Evolutionary conservation across 2,113 vertebrate species (phyloP).

Genomic region (Cercopithecus mona): DNA sequence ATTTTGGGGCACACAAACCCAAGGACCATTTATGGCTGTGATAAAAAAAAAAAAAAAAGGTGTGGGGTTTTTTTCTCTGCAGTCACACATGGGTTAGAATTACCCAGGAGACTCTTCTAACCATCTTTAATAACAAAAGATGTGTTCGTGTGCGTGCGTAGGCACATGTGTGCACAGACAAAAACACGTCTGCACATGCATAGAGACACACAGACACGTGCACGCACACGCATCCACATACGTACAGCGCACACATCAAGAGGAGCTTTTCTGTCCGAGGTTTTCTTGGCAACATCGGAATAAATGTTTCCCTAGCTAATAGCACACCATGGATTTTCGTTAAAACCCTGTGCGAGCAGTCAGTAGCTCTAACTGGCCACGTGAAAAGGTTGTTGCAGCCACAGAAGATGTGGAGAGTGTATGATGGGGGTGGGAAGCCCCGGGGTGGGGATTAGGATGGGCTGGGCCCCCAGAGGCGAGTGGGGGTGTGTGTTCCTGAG

Average conservation of each 20-base stretch:
- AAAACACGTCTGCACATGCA: not conserved
- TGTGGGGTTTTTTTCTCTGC: not conserved
- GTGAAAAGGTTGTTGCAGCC: not conserved
- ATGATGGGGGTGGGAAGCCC: not conserved
- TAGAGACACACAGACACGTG: not conserved
- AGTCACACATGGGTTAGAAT: not conserved
- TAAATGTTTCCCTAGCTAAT: not conserved
- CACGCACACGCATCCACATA: not conserved
- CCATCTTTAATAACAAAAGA: not conserved
- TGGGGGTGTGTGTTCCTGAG: not conserved
- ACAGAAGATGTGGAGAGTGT: too few species aligned
- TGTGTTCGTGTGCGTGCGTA: not conserved
- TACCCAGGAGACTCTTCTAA: not conserved
- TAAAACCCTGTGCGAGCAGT: not conserved
- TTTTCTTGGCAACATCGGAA: not conserved
- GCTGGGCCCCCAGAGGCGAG: not conserved
- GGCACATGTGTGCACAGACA: not conserved
- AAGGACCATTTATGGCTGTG: not conserved
- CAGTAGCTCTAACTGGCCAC: not conserved
- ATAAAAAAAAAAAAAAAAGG: not conserved
- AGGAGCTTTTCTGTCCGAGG: not conserved
- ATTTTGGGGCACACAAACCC: not conserved
- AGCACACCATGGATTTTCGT: slow-evolving; percentile 3
- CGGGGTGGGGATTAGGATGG: not conserved
- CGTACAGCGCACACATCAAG: not conserved